Base-by-base conservation (phyloP, 92 coral and sea anemone genomes). In the Siderastrea siderea region DNA sequence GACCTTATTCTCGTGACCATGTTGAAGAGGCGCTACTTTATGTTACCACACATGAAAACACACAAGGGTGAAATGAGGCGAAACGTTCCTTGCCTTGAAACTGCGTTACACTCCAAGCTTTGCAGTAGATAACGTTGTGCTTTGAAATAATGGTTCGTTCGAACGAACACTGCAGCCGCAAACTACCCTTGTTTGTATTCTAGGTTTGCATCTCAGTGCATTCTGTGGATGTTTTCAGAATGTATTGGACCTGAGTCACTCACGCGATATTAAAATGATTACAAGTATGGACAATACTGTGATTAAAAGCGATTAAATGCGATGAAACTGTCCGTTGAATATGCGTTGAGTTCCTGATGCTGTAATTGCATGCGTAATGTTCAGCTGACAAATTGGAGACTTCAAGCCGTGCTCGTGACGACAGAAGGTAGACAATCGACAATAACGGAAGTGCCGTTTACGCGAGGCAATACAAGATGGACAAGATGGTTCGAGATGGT, bases 1-100 rank as follows among this genome's bases (percentile, higher is more conserved):
- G 87, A 76, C 71, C 87, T 61, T 16, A 60, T 84, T 73, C 87
- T 73, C 38, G 87, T 84, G 73, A 62, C 87, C 87, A 84, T 84
- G 15, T 5, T 15, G 82, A 45, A 47, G 43, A 14, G 54, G 17
- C 3, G 43, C 47, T 75, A 26, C 62, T 43, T 15, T 50, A 26
- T 6, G 66, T 54, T 54, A 26, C 61, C 59, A 72, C 79, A 44
- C 80, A 48, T 48, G 44, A 74, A 84, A 59, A 50, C 77, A 15
- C 15, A 44, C 19, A 54, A 26, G 7, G 45, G 55, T 68, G 55
- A 69, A 57, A 71, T n/a, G 57, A n/a, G 10, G 68, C 74, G 74
- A 80, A 80, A 47, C 75, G 54, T 4, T 45, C 52, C 26, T 82
- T 71, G 78, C 12, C 71, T 82, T 70, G 26, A 82, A 61, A 44